Evolutionary conservation across 2,888 invertebrate species (phyloP).

Genomic region (Polymixis lichenea): DNA sequence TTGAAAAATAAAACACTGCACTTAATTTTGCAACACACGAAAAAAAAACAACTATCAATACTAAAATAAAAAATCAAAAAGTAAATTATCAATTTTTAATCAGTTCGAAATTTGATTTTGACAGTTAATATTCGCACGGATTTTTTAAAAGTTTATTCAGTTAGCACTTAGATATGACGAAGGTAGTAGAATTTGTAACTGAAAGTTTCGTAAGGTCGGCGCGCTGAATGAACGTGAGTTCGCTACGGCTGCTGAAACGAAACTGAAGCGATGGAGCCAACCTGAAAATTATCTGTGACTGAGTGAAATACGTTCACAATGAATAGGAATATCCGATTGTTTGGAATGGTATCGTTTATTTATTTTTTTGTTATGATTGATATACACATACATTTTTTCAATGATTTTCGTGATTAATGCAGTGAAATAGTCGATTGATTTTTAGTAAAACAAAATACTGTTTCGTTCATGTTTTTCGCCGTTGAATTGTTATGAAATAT

Average conservation of each 20-base stretch:
- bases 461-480: not conserved
- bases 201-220: slow-evolving; percentile 68
- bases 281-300: slow-evolving; percentile 68
- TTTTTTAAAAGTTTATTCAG: not conserved
- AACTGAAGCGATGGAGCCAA: slow-evolving; percentile 72
- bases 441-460: not conserved
- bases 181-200: slow-evolving; percentile 14
- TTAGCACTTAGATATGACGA: not conserved
- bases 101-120: slow-evolving; percentile 3
- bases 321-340: slow-evolving; percentile 11
- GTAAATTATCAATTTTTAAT: not conserved
- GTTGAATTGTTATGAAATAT: slow-evolving; percentile 22
- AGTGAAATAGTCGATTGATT: slow-evolving; percentile 4
- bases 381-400: slow-evolving; percentile 5
- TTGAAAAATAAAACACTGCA: slow-evolving; percentile 66
- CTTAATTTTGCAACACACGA: slow-evolving; percentile 27
- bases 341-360: slow-evolving; percentile 4
- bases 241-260: slow-evolving; percentile 71
- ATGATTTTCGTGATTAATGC: slow-evolving; percentile 19
- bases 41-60: not conserved
- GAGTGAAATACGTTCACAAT: slow-evolving; percentile 30
- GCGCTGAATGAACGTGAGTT: slow-evolving; percentile 65
- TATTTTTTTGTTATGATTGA: slow-evolving; percentile 22
- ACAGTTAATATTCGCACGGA: not conserved
- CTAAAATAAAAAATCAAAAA: slow-evolving; percentile 13